Base-by-base conservation (phyloP, 2,797 vertebrate genomes). In the Aulostomus chinensis region DNA sequence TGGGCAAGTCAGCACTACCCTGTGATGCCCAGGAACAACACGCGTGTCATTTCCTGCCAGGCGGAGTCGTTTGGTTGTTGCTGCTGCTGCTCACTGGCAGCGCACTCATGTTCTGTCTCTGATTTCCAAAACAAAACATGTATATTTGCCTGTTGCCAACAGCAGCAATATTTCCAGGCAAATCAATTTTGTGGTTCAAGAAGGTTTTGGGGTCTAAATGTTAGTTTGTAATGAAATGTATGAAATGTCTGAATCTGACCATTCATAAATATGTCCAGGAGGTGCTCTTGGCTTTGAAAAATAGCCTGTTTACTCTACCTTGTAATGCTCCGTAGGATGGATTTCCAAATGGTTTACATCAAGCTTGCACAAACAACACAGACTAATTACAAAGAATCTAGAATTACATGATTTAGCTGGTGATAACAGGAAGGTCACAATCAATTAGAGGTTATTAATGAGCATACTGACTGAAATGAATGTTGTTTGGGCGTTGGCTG, bases 371-470 rank as follows among this genome's bases (percentile, higher is more conserved):
- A 84, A 84, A 84, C 84, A 90, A 84, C 65, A 76, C 50, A 24
- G 60, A 63, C 77, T 91, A 86, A 91, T 89, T 89, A 83, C 76
- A 57, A 62, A 37, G 50, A 48, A 73, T 89, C 87, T 91, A 86
- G 81, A 85, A 81, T 92, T 89, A 88, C 89, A 82, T 75, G 68
- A 72, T 73, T 67, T 74, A 71, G 63, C 66, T 57, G 79, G 79
- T 78, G 84, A 88, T 89, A 91, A 91, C 88, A 89, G 83, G 75
- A 86, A 73, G 75, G 83, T 87, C 81, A 77, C 79, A 78, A 83
- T 81, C 49, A 85, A 83, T 90, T 87, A 81, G 66, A 72, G 54
- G 74, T 89, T 86, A 88, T 88, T 89, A 86, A 89, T 80, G 84
- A 85, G 51, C 51, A 11, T 32, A 66, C 55, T 86, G 81, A 86